Base-by-base conservation (phyloP, 1,140 invertebrate species). In the Steinernema feltiae region DNA sequence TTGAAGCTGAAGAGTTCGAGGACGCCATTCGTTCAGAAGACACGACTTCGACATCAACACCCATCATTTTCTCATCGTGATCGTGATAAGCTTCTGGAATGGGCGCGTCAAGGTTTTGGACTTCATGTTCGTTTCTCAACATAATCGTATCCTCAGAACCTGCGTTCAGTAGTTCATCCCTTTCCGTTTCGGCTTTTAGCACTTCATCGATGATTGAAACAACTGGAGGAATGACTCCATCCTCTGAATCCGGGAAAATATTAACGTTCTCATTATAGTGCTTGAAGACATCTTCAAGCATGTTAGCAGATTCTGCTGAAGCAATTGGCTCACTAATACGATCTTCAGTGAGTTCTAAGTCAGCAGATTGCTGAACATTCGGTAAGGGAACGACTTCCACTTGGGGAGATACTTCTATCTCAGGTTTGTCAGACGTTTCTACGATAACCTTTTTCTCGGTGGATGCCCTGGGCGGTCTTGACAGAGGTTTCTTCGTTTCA, bases 121-220 rank as follows among this genome's bases (percentile, higher is more conserved):
- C n/a, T n/a, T n/a, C n/a, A n/a, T n/a, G n/a, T n/a, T n/a, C n/a
- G n/a, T n/a, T n/a, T n/a, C n/a, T n/a, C n/a, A n/a, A n/a, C n/a
- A n/a, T n/a, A 15, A 63, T 21, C 3, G 53, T 15, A n/a, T 63
- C 53, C 53, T 63, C 15, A n/a, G 53, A n/a, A n/a, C n/a, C n/a
- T n/a, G n/a, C n/a, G 53, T 21, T n/a, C 15, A 63, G n/a, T n/a
- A n/a, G n/a, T n/a, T 15, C 7, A 17, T 15, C 53, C 12, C 3
- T 27, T n/a, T 15, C 53, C 2, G 53, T 21, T 27, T 63, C 53
- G 3, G 53, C 7, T 3, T 63, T 27, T 3, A 63, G 53, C 15
- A 63, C 53, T 17, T 63, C 53, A 21, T 63, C 53, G 53, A 63
- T 63, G 53, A 63, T 63, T 3, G 53, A 63, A 27, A 63, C 53